Percentiles rank a stretch among this genome's conserved stretches.
phyloP scores from a whole-genome alignment of 1,140 invertebrate genomes.

The Pseudomyrmex dendroicus region DNA sequence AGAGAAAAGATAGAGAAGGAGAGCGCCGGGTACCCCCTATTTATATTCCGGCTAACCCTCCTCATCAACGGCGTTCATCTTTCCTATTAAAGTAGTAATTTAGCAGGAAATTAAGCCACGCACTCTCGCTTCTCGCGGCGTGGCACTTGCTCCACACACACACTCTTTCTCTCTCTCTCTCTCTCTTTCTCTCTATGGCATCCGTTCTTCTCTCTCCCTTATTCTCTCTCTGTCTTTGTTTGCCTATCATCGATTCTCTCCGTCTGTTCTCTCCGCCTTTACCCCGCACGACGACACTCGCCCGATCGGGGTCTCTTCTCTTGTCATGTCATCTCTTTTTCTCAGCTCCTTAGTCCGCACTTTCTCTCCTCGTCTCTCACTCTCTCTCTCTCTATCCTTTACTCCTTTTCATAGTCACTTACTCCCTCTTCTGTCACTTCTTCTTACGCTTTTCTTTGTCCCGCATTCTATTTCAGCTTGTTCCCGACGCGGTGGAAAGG shows the following conservation, averaged over 20 bases:
- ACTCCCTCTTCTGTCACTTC: background rate
- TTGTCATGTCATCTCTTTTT: conserved; percentile 31
- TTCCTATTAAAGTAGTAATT: conserved; percentile 86
- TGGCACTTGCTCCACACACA: conserved; percentile 71
- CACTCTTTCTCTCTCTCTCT: conserved; percentile 57
- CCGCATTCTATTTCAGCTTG: conserved; percentile 49
- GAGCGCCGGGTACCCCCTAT: conserved; percentile 79
- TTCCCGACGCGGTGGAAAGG: conserved; percentile 51
- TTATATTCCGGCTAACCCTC: conserved; percentile 85
- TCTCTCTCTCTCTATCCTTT: conserved; percentile 1
- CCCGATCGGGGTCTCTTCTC: conserved; percentile 36
- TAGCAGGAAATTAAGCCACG: conserved; percentile 86
- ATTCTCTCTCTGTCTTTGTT: conserved; percentile 34
- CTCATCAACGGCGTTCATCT: conserved; percentile 85
- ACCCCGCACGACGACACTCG: background rate
- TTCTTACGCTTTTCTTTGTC: conserved; percentile 46
- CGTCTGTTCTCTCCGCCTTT: conserved; percentile 47
- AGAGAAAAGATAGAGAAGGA: conserved; percentile 67
- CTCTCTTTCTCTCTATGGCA: conserved; percentile 50
- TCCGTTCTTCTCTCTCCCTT: conserved; percentile 60
- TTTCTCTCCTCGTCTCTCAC: conserved; percentile 44
- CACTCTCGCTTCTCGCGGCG: conserved; percentile 79
- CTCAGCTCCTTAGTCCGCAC: conserved; percentile 12
- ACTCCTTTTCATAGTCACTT: background rate
- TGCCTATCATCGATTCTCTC: conserved; percentile 58